Evolutionary conservation across 2,888 invertebrate genomes (phyloP).

Genomic region (Hypena proboscidalis): DNA sequence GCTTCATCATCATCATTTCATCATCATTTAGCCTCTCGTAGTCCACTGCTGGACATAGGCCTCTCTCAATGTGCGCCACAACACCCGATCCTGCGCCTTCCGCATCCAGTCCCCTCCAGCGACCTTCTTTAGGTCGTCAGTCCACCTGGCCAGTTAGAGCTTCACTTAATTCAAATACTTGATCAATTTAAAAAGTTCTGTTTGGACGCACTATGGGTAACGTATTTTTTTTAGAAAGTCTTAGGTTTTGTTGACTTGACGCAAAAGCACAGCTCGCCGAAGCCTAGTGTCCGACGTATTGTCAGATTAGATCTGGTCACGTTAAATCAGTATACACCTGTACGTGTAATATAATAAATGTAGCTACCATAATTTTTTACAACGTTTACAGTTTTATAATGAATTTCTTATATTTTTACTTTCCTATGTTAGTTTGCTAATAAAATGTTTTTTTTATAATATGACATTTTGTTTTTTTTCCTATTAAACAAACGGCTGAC

Average conservation of each 20-base stretch:
- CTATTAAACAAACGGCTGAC: not conserved
- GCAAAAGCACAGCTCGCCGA: slow-evolving; percentile 19
- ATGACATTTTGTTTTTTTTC: slow-evolving; percentile 32
- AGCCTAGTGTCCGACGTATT: slow-evolving; percentile 34
- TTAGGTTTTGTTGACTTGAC: slow-evolving; percentile 2
- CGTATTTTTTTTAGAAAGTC: too few species aligned
- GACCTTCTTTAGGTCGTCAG: too few species aligned
- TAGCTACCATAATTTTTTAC: slow-evolving; percentile 78
- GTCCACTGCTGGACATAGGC: too few species aligned
- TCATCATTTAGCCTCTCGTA: too few species aligned
- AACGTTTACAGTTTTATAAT: slow-evolving; percentile 81
- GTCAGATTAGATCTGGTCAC: slow-evolving; percentile 61
- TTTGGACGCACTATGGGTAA: too few species aligned
- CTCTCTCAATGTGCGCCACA: too few species aligned
- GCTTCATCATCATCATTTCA: too few species aligned
- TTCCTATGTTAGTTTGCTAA: slow-evolving; percentile 85
- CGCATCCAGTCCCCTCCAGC: too few species aligned
- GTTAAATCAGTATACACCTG: slow-evolving; percentile 57
- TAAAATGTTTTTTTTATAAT: slow-evolving; percentile 81
- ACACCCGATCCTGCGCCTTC: too few species aligned
- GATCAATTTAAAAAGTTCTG: too few species aligned
- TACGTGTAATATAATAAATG: slow-evolving; percentile 63
- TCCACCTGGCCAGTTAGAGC: too few species aligned
- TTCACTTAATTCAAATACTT: too few species aligned
- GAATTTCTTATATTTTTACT: slow-evolving; percentile 84